Percentiles rank a stretch among this genome's conserved stretches.
These are phyloP conservation scores for Ardeotis arabs DNA, from an alignment of 2,113 vertebrate species.

Conservation along the genomic window DNA sequence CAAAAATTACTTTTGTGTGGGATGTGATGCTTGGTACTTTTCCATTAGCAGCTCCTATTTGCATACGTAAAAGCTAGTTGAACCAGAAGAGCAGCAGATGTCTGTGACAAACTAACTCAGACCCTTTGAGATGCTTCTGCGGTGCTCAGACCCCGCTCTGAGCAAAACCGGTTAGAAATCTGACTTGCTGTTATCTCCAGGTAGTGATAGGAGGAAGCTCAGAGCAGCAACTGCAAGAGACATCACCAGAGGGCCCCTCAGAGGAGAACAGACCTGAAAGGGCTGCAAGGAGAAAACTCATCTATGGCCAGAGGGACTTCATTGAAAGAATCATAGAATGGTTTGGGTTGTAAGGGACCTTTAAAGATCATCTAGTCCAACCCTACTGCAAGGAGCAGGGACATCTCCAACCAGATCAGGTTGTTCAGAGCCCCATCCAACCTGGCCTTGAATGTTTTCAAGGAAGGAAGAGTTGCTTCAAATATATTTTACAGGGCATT, in stretches of 20 bases:
- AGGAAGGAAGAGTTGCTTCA: neutral
- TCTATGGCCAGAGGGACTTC: neutral
- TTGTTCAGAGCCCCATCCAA: fast-evolving
- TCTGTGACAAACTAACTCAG: neutral
- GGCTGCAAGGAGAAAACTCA: neutral
- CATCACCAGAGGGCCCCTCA: neutral
- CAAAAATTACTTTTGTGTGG: neutral
- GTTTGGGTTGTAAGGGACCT: neutral
- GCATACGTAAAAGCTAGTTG: neutral
- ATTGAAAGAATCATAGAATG: neutral
- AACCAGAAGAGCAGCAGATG: neutral
- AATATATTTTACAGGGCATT: fast-evolving
- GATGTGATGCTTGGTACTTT: neutral
- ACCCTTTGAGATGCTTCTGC: neutral
- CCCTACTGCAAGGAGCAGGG: neutral
- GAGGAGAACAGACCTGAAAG: neutral
- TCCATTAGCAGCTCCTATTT: neutral
- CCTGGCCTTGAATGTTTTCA: neutral
- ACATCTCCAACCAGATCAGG: neutral
- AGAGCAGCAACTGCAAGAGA: neutral
- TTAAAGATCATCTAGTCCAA: neutral
- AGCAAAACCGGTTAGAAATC: neutral
- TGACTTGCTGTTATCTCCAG: neutral
- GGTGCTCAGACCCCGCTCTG: neutral
- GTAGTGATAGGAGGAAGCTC: neutral